Conservation (phyloP, 2,797 vertebrate genomes). For the Parauchenoglanis punctatus region DNA sequence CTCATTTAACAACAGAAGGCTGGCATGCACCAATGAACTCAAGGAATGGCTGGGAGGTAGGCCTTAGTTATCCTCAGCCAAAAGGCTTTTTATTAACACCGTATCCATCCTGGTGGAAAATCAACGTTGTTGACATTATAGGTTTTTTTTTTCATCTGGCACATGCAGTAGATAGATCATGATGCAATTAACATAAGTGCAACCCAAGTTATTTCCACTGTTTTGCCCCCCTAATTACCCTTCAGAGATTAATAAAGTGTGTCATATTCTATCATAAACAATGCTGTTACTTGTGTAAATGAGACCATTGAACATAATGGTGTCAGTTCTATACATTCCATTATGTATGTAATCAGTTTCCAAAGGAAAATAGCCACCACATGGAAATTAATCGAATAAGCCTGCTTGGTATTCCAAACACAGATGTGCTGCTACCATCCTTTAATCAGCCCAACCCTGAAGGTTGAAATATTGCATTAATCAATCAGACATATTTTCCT, state of each 20-base stretch:
- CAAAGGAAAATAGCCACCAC: background rate
- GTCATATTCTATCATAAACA: conserved; percentile 11
- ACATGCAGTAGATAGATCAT: conserved; percentile 5
- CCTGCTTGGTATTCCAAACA: conserved; percentile 31
- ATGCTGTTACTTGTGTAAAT: conserved; percentile 18
- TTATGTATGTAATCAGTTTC: conserved; percentile 20
- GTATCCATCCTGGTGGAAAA: background rate
- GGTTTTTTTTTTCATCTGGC: background rate
- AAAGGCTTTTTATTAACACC: conserved; percentile 10
- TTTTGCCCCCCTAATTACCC: conserved; percentile 14
- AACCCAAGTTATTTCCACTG: conserved; percentile 21
- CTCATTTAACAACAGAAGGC: conserved; percentile 13
- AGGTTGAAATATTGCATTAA: conserved; percentile 36
- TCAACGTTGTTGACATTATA: conserved; percentile 9
- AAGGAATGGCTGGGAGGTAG: background rate
- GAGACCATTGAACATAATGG: conserved; percentile 9
- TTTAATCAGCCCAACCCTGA: conserved; percentile 28
- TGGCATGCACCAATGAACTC: background rate
- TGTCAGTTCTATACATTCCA: conserved; percentile 14
- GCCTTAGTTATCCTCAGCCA: background rate
- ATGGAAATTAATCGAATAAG: conserved; percentile 21
- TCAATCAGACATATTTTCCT: conserved; percentile 26
- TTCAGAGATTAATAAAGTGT: conserved; percentile 13
- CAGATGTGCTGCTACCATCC: conserved; percentile 19
- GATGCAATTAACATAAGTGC: conserved; percentile 15